Conservation (phyloP, 1,140 invertebrate species). For the Zophobas atratus region DNA sequence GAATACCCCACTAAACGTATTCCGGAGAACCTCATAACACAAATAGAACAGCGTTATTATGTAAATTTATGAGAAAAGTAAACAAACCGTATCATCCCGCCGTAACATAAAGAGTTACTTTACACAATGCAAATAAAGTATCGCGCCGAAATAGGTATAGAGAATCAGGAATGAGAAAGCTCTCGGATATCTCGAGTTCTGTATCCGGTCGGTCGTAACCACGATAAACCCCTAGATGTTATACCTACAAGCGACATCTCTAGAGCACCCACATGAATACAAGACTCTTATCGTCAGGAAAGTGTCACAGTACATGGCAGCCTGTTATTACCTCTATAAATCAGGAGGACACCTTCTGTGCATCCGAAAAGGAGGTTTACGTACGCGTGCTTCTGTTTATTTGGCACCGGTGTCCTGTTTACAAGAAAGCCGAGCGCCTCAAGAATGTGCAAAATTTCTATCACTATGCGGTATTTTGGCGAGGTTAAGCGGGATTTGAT, state of each 20-base stretch:
- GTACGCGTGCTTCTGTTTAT: slow-evolving; percentile 4
- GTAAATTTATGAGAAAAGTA: slow-evolving; percentile 34
- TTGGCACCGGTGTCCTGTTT: background rate
- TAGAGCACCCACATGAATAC: slow-evolving; percentile 25
- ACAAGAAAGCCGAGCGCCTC: background rate
- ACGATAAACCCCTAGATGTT: slow-evolving; percentile 40
- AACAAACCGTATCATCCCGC: slow-evolving; percentile 30
- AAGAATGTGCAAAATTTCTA: background rate
- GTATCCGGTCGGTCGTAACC: slow-evolving; percentile 40
- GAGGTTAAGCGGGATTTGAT: background rate
- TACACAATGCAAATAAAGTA: slow-evolving; percentile 42
- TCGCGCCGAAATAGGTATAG: slow-evolving; percentile 30
- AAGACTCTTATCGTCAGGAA: slow-evolving; percentile 38
- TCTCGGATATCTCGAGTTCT: slow-evolving; percentile 27
- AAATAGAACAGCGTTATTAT: slow-evolving; percentile 33
- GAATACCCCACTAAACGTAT: slow-evolving; percentile 14
- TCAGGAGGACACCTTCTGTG: slow-evolving; percentile 23
- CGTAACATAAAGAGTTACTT: slow-evolving; percentile 39
- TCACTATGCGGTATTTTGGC: background rate
- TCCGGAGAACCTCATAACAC: background rate
- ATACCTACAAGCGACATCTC: slow-evolving; percentile 11
- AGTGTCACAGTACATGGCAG: slow-evolving; percentile 34
- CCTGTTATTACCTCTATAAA: slow-evolving; percentile 35
- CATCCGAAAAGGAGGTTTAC: slow-evolving; percentile 1
- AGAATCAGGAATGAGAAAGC: slow-evolving; percentile 39